Evolutionary conservation across 2,113 vertebrate genomes (phyloP), one percentile per base, ranked within the genome.

Genomic region (Dipodomys spectabilis): DNA sequence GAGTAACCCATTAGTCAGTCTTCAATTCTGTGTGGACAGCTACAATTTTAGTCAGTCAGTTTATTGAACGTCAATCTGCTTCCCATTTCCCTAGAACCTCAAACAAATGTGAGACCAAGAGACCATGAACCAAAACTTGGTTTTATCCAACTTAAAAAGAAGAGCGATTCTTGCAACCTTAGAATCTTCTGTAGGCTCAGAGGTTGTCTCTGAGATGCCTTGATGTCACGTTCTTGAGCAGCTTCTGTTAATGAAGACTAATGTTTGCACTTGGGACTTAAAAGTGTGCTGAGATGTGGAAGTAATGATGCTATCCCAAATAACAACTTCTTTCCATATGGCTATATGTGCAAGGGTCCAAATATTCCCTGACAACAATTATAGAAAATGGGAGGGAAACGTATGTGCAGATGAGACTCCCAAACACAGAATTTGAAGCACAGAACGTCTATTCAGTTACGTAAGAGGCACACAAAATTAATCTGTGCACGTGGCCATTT

Each of bases 1-100:
- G 39, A 78, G 60, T 72, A 88, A 97, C 72, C 28, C 22, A 60
- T 89, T 64, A 57, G 35, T 77, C 13, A 88, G 44, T 79, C 69
- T 95, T 95, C 89, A 57, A 19, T 45, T 78, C 30, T 91, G n/a
- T 82, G 84, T 80, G 32, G 94, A 82, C 5, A 88, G n/a, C n/a
- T 77, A 91, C 35, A 35, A 86, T 95, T 90, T 18, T 57, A 57
- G 12, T 57, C 27, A 86, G 62, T 71, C 20, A 65, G 6, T 45
- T 78, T 92, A 73, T n/a, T 73, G 81, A 97, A n/a, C 69, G 81
- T 65, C 9, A 73, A 6, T 32, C 7, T 7, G 67, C 15, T 90
- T 7, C 57, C 13, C 83, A 44, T 91, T 94, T 64, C 4, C 57
- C 32, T 83, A 88, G 86, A 93, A 75, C 23, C 39, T 75, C 25